Evolutionary conservation across 2,113 vertebrate species (phyloP), one percentile per base, ranked within the genome.

Genomic region (Triplophysa siluroides): DNA sequence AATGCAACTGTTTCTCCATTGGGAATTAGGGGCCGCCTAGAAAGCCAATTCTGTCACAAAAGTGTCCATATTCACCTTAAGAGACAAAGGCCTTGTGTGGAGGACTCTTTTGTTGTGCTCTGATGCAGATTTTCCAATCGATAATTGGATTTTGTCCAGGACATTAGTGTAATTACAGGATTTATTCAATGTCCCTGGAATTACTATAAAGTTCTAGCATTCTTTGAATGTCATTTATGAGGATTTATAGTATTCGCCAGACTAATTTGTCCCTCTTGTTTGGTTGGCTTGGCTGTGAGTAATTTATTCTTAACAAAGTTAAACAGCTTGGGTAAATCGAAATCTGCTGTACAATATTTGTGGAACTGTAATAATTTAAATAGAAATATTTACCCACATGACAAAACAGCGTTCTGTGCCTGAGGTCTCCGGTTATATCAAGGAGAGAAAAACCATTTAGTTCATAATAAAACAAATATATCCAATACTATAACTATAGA

Each of bases 171-270:
- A 43, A 60, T 43, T 73, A 21, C 19, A 74, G 13, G 21, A 38
- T 74, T 73, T 61, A 61, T 16, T 43, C n/a, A 43, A 3, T 73
- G 54, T 73, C 70, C 6, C n/a, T 23, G n/a, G 8, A 43, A 61
- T 74, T 21, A n/a, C 16, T 56, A 2, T 56, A 56, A 56, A n/a
- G 8, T 21, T n/a, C 19, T 21, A 58, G 16, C 19, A 21, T 10
- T 38, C 4, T 58, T 11, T 60, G 54, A 60, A 74, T 73, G 29
- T 60, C 12, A 26, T 60, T 60, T 14, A 60, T 73, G 58, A 60
- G n/a, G 70, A 73, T 73, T 43, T 73, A 60, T 5, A 43, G 54
- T 54, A 73, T 73, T 73, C 60, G 19, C 26, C 33, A 72, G 50
- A 19, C 26, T 38, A 56, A 72, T 38, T 26, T 71, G 26, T 54